Evolutionary conservation across 1,140 invertebrate genomes (phyloP), one percentile per base, ranked within the genome.

Genomic region (Planococcus citri): DNA sequence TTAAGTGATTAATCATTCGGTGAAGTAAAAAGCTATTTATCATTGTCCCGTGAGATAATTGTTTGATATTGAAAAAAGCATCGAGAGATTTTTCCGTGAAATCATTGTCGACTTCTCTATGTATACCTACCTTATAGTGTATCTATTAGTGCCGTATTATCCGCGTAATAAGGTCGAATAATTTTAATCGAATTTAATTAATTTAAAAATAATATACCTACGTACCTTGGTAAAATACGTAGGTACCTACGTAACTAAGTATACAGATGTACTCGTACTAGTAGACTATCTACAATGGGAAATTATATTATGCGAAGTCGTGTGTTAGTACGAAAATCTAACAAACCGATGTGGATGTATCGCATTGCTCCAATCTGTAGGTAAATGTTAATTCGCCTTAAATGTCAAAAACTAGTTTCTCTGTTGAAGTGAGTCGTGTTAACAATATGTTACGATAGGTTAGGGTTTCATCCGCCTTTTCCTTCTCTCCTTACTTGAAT

Each of bases 401-500:
- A 64, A 64, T 64, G 60, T 64, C 60, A 27, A 64, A 64, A 64
- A 64, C 60, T 64, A 64, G 60, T 64, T 64, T 64, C 60, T 25
- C 22, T 17, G 60, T 17, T 20, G 60, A 64, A 64, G 60, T 64
- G 22, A 64, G 24, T 64, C 60, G 60, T 64, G 60, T 64, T 64
- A 64, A 64, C 60, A 64, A 64, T 64, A 64, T 64, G 60, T 64
- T 64, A 25, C 60, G 60, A 64, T 64, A 64, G 60, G 60, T 64
- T 64, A 64, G 60, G 60, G 60, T 64, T 64, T 64, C 60, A 64
- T 64, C 60, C 60, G 60, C 60, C 60, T 27, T 64, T 64, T 27
- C 21, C 60, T 64, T 64, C 60, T 24, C 60, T 20, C 20, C 25
- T 64, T 64, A 25, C 25, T 64, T 17, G 20, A 64, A 64, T 21